Evolutionary conservation across 2,888 invertebrate genomes (phyloP).

Genomic region (Perithous albicinctus): DNA sequence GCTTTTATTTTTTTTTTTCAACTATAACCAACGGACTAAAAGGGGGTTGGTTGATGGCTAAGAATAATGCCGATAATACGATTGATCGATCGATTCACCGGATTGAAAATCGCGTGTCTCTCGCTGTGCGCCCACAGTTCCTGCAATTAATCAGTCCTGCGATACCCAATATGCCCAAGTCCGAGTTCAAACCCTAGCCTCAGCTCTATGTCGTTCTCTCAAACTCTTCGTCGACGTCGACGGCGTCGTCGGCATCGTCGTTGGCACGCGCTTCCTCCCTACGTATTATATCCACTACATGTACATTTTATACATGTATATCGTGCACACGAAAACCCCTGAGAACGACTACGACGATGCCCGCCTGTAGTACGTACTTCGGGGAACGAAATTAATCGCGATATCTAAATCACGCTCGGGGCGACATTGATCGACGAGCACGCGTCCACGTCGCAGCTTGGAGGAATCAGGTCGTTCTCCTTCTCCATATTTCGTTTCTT

Average conservation of each 20-base stretch:
- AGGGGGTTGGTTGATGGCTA: constrained; percentile 23
- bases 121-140: constrained; percentile 56
- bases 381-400: constrained; percentile 75
- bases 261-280: constrained; percentile 65
- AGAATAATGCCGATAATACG: constrained; percentile 51
- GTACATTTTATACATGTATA: constrained; percentile 30
- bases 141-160: constrained; percentile 75
- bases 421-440: constrained; percentile 75
- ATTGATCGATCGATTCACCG: constrained; percentile 69
- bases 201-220: constrained; percentile 12
- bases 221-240: constrained; percentile 38
- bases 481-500: constrained; percentile 61
- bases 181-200: constrained; percentile 50
- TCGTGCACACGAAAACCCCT: constrained; percentile 41
- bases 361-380: constrained; percentile 57
- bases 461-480: constrained; percentile 65
- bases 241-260: constrained; percentile 44
- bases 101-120: constrained; percentile 74
- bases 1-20: constrained; percentile 8
- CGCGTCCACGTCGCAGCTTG: constrained; percentile 59
- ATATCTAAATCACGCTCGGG: constrained; percentile 76
- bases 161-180: constrained; percentile 72
- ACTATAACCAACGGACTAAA: background rate
- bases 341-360: constrained; percentile 46
- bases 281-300: constrained; percentile 30